Conservation (phyloP, 2,888 invertebrate genomes). For the Zhuqinia jingwanae region DNA sequence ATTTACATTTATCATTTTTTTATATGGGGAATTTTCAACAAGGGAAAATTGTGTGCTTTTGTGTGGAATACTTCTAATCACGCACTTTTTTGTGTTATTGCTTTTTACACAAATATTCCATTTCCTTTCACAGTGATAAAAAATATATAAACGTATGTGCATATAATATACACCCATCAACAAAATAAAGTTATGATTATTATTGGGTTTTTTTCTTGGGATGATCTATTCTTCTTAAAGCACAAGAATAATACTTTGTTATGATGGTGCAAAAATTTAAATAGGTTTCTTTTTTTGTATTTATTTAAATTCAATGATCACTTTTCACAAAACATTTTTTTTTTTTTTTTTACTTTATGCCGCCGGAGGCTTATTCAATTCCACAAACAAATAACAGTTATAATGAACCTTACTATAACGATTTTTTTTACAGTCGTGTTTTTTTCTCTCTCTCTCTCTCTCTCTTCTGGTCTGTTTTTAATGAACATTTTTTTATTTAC, state of each 20-base stretch:
- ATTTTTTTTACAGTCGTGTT: not conserved
- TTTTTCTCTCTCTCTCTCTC: not conserved
- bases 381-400: not conserved
- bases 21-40: slow-evolving; percentile 20
- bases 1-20: slow-evolving; percentile 30
- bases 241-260: not conserved
- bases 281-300: slow-evolving; percentile 5
- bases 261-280: slow-evolving; percentile 19
- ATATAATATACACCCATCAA: not conserved
- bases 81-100: slow-evolving; percentile 14
- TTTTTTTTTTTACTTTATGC: too few relatives aligned
- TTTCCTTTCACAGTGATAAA: not conserved
- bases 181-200: not conserved
- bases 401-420: not conserved
- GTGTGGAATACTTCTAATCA: slow-evolving; percentile 29
- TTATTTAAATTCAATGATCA: slow-evolving; percentile 25
- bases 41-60: not conserved
- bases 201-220: not conserved
- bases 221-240: too few relatives aligned
- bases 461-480: not conserved
- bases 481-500: not conserved
- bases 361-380: slow-evolving; percentile 10
- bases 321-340: slow-evolving; percentile 17
- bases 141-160: not conserved
- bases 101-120: not conserved